A percentile compares a stretch with the other conserved stretches of the same genome.
Conservation (phyloP, 35 echinoderm and acorn worm genomes). For the Diadema setosum region DNA sequence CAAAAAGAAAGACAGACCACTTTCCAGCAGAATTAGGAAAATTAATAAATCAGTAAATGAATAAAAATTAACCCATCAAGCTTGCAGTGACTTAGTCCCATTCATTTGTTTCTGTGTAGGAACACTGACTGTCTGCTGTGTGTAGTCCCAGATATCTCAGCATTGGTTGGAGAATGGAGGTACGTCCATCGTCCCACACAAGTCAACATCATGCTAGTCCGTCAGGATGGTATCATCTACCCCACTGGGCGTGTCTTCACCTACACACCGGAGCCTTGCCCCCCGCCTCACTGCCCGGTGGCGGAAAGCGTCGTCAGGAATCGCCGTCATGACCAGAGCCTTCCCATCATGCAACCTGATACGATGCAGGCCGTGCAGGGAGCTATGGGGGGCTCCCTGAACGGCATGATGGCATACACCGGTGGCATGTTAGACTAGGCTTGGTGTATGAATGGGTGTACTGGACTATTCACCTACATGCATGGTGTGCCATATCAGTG, state of each 20-base stretch:
- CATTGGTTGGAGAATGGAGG: slow-evolving; percentile 76
- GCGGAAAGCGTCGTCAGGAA: slow-evolving; percentile 25
- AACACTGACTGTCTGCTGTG: slow-evolving; percentile 74
- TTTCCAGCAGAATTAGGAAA: no score
- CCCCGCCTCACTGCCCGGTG: slow-evolving; percentile 1
- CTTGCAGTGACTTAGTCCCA: no score
- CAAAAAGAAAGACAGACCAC: no score
- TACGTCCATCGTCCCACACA: slow-evolving; percentile 85
- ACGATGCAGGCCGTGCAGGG: not conserved
- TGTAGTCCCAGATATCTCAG: slow-evolving; percentile 96
- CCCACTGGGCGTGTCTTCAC: slow-evolving; percentile 95
- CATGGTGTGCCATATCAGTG: no score
- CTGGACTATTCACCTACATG: no score
- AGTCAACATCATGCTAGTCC: slow-evolving; percentile 85
- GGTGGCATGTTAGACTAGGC: no score
- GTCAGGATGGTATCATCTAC: slow-evolving; percentile 95
- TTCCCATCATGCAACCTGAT: not conserved
- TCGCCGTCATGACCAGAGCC: no score
- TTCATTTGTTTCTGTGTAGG: not conserved
- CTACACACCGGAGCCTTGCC: slow-evolving; percentile 91
- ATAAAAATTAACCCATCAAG: no score
- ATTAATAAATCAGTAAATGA: no score
- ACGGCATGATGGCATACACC: not conserved
- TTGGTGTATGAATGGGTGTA: no score
- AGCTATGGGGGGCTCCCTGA: not conserved